Base-by-base conservation (phyloP, 2,797 vertebrate species). In the Hippopotamyrus pictus region DNA sequence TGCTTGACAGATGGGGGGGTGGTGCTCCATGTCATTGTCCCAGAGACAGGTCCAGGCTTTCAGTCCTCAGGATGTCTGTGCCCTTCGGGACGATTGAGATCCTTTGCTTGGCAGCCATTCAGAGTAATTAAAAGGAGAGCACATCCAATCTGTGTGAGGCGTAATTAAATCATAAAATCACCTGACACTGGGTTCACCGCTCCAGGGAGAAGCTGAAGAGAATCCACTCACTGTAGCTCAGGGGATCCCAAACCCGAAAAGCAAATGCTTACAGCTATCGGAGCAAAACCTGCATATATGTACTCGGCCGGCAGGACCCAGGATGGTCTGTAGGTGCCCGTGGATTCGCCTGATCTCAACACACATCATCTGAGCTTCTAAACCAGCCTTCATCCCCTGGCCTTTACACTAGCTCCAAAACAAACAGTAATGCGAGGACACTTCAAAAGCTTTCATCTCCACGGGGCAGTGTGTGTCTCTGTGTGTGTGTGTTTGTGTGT, bases 331-430 rank as follows among this genome's bases (percentile, higher is more conserved):
- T 51, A n/a, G 7, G 62, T 89, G 89, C 46, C 29, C 84, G 50
- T 22, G 19, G 7, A 62, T 62, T 25, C 44, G 54, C n/a, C 25
- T 62, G 17, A 25, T 83, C 89, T 93, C 46, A 44, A 69, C 62
- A 69, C 62, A 69, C 79, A n/a, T 84, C 46, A 93, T 93, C 93
- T 87, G 87, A 93, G 93, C 93, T 91, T 51, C 90, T 90, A 94
- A 94, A 93, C 94, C 91, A 91, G 93, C 91, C 90, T 29, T 86
- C 84, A 29, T 83, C 44, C 76, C 51, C 11, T 48, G 87, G 25
- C 44, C 89, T 65, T 62, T 86, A 79, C 48, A 62, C 87, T 3
- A 51, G 46, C 79, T 44, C 88, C 54, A 86, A 90, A 84, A 90
- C 84, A 83, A 88, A 86, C 73, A 65, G 87, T 88, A 88, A 73